Conservation (phyloP, 2,797 vertebrate genomes). For the Pseudochromis fuscus region DNA sequence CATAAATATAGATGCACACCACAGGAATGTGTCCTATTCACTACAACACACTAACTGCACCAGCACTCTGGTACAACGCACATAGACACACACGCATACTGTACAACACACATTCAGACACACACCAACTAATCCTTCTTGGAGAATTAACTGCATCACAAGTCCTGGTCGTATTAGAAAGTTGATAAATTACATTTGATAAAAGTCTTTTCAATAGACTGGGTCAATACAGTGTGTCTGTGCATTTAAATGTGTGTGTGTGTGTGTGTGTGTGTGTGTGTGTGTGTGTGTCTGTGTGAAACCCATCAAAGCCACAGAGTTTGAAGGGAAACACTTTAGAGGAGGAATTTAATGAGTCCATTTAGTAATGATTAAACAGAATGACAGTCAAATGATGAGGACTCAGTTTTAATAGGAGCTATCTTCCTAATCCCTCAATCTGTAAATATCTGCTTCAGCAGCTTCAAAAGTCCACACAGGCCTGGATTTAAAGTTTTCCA, state of each 20-base stretch:
- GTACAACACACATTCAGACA: neutral
- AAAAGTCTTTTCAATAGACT: constrained; percentile 58
- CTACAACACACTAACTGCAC: neutral
- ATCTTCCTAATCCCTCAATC: constrained; percentile 66
- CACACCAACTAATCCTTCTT: constrained; percentile 49
- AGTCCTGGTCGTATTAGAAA: constrained; percentile 58
- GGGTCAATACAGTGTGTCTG: constrained; percentile 32
- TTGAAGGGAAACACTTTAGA: constrained; percentile 62
- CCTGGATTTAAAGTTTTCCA: constrained; percentile 52
- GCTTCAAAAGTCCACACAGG: constrained; percentile 45
- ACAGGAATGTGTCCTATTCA: constrained; percentile 18
- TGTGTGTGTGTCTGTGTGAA: constrained; percentile 1
- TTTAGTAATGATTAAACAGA: constrained; percentile 68
- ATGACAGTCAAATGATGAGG: constrained; percentile 65
- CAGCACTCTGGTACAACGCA: neutral
- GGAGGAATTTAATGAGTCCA: constrained; percentile 64
- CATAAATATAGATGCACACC: constrained; percentile 18
- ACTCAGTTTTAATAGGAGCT: constrained; percentile 55
- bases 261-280: constrained; percentile 8
- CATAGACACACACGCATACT: neutral
- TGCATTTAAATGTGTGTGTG: constrained; percentile 19
- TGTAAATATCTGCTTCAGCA: constrained; percentile 62
- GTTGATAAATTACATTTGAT: constrained; percentile 71
- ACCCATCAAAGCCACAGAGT: constrained; percentile 46
- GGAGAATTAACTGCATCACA: constrained; percentile 64